Percentiles rank a stretch among this genome's conserved stretches.
These are phyloP conservation scores for Craniophora ligustri DNA, from an alignment of 2,888 invertebrate species.

Conservation along the genomic window DNA sequence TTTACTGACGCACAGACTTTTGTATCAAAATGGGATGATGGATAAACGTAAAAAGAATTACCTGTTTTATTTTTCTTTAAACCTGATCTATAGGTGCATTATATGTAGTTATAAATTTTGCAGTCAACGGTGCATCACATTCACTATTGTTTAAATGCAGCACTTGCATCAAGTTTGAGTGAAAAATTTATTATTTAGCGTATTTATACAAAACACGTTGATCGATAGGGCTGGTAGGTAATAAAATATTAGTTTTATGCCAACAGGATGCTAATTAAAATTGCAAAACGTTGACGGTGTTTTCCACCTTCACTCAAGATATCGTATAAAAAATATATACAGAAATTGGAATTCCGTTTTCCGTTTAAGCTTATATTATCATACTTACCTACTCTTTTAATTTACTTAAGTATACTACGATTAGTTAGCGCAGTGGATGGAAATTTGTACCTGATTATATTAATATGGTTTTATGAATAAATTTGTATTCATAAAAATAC, in stretches of 20 bases:
- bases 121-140: constrained; percentile 7
- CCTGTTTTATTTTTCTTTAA: too few relatives aligned
- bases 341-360: constrained; percentile 27
- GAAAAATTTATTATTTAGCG: constrained; percentile 47
- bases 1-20: too few relatives aligned
- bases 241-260: constrained; percentile 72
- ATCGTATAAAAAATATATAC: constrained; percentile 28
- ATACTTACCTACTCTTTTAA: constrained; percentile 23
- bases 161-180: constrained; percentile 11
- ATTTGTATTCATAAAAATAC: too few relatives aligned
- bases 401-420: too few relatives aligned
- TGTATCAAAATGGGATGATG: too few relatives aligned
- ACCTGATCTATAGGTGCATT: too few relatives aligned
- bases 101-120: neutral
- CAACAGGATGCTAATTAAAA: constrained; percentile 73
- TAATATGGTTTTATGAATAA: too few relatives aligned
- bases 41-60: too few relatives aligned
- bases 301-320: constrained; percentile 36
- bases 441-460: too few relatives aligned
- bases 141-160: constrained; percentile 35
- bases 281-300: constrained; percentile 59
- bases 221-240: constrained; percentile 56
- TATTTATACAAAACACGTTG: constrained; percentile 54
- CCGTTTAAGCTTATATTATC: constrained; percentile 23
- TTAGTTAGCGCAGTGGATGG: too few relatives aligned